These are phyloP conservation scores for Microtus pennsylvanicus DNA, from an alignment of 2,113 vertebrate genomes.

Conservation along the genomic window DNA sequence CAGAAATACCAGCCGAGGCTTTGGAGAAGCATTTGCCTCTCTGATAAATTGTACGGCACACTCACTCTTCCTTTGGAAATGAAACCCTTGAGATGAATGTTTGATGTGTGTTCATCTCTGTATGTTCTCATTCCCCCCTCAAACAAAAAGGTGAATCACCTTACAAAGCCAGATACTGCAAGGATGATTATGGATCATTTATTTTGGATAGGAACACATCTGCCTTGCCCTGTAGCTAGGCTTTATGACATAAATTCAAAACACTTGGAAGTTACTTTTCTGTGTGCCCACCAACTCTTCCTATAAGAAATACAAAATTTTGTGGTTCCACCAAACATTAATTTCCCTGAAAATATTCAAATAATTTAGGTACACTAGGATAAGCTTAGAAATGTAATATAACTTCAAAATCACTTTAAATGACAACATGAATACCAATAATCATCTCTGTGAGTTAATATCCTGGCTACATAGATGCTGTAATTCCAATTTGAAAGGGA, in stretches of 20 bases:
- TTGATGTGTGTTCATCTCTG: slow-evolving; percentile 73
- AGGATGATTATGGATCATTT: slow-evolving; percentile 44
- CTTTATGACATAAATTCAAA: slow-evolving; percentile 23
- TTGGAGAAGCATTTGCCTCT: background rate
- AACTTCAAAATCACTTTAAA: slow-evolving; percentile 46
- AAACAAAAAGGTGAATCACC: slow-evolving; percentile 71
- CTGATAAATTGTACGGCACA: slow-evolving; percentile 37
- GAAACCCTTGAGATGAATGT: slow-evolving; percentile 70
- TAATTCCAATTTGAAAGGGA: background rate
- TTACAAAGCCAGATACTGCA: slow-evolving; percentile 56
- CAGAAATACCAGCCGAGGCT: background rate
- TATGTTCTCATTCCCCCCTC: slow-evolving; percentile 23
- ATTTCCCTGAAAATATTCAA: slow-evolving; percentile 59
- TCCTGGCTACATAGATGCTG: background rate
- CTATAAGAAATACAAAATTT: slow-evolving; percentile 53
- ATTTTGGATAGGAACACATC: slow-evolving; percentile 59
- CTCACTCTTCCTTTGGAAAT: slow-evolving; percentile 67
- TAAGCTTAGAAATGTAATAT: slow-evolving; percentile 27
- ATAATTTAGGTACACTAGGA: slow-evolving; percentile 5
- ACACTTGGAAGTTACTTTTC: slow-evolving; percentile 62
- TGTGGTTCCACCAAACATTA: slow-evolving; percentile 50
- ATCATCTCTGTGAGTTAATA: background rate
- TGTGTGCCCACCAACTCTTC: background rate
- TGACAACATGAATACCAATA: background rate
- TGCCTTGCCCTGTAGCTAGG: background rate